Conservation (phyloP, 2,113 vertebrate species). For the Cyprinus carpio region DNA sequence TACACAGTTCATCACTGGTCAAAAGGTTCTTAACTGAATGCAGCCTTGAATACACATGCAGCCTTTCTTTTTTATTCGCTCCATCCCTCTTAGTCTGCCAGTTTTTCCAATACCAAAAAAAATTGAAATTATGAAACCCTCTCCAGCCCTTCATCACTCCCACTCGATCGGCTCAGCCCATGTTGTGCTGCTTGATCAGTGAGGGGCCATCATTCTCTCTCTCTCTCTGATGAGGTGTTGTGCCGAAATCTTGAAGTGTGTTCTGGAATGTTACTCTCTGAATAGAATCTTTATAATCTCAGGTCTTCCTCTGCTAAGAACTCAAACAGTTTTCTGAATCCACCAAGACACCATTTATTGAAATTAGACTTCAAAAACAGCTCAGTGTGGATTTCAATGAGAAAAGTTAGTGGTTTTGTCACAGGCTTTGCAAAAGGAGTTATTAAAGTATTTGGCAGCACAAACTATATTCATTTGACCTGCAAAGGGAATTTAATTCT, state of each 20-base stretch:
- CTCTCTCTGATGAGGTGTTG: conserved; percentile 9
- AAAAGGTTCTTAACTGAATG: background rate
- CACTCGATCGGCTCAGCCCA: background rate
- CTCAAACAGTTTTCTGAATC: too few species aligned
- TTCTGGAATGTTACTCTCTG: conserved; percentile 7
- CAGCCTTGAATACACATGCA: too few species aligned
- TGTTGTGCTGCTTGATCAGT: conserved; percentile 9
- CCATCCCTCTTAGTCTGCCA: background rate
- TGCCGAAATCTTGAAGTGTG: conserved; percentile 6
- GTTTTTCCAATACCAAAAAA: background rate
- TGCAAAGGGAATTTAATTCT: background rate
- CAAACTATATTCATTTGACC: too few species aligned
- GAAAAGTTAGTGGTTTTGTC: too few species aligned
- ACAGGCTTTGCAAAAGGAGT: too few species aligned
- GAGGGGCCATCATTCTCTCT: background rate
- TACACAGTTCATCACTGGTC: background rate
- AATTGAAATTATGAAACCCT: too few species aligned
- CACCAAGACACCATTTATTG: too few species aligned
- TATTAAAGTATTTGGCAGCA: too few species aligned
- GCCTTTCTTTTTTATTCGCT: background rate
- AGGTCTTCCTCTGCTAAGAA: background rate
- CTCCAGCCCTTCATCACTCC: background rate
- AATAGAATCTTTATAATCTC: background rate
- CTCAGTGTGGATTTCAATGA: too few species aligned
- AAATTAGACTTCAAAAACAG: too few species aligned